These are phyloP conservation scores for Aquatica leii DNA, from an alignment of 2,888 invertebrate genomes.

Conservation along the genomic window DNA sequence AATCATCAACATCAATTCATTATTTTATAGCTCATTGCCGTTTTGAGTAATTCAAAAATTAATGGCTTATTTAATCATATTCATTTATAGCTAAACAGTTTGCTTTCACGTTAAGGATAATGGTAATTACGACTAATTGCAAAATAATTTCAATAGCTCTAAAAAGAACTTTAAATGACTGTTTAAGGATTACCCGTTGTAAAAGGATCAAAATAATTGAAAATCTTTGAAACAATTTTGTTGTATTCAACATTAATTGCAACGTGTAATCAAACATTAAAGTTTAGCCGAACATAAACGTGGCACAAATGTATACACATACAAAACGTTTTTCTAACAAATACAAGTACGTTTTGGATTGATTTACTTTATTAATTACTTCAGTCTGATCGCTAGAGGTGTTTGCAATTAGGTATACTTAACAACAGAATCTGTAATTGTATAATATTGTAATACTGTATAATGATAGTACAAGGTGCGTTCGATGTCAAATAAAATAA, in stretches of 20 bases:
- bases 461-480: slow-evolving; percentile 53
- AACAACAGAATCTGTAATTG: slow-evolving; percentile 46
- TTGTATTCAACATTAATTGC: slow-evolving; percentile 15
- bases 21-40: too few relatives aligned
- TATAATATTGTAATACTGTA: slow-evolving; percentile 49
- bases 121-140: too few relatives aligned
- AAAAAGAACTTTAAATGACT: too few relatives aligned
- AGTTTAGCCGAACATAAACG: slow-evolving; percentile 1
- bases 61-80: too few relatives aligned
- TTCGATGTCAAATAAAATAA: slow-evolving; percentile 60
- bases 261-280: slow-evolving; percentile 17
- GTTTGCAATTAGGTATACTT: neutral
- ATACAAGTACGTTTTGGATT: neutral
- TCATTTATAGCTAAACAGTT: too few relatives aligned
- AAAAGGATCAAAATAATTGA: neutral
- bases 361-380: slow-evolving; percentile 17
- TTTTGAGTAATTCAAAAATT: too few relatives aligned
- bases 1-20: too few relatives aligned
- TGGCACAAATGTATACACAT: neutral
- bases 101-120: too few relatives aligned
- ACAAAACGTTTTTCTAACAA: slow-evolving; percentile 10
- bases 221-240: slow-evolving; percentile 4
- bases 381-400: slow-evolving; percentile 18
- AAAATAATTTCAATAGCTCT: too few relatives aligned
- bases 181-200: too few relatives aligned